Evolutionary conservation across 2,888 invertebrate genomes (phyloP), one percentile per base, ranked within the genome.

Genomic region (Cyaniris semiargus): DNA sequence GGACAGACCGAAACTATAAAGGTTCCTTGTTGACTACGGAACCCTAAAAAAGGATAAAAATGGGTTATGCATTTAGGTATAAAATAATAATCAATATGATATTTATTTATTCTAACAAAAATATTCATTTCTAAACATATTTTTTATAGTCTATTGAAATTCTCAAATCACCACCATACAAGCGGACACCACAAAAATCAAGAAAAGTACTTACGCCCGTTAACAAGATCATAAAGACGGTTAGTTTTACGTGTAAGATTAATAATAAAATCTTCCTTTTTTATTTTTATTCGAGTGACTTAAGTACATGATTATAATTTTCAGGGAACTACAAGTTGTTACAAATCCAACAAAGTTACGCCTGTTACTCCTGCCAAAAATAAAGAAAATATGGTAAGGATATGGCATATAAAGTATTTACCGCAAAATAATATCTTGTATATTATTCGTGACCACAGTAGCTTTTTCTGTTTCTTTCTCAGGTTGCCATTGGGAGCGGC

Each of bases 401-500:
- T 3, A 0, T 23, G 8, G n/a, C n/a, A n/a, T n/a, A n/a, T n/a
- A 60, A 23, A 60, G 3, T 60, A 23, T 60, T 8, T 8, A 58
- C 10, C 58, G 21, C 58, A 21, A 58, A 58, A 21, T 58, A 58
- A 58, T 58, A 58, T 58, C n/a, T 18, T 18, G 1, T 18, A 18
- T 18, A 53, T 18, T 53, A 18, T 53, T 53, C 15, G 53, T 53
- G 5, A 13, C 53, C 18, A 18, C 27, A 15, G 44, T 13, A 44
- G 44, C 44, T n/a, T n/a, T n/a, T n/a, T n/a, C n/a, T n/a, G n/a
- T n/a, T n/a, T n/a, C n/a, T n/a, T n/a, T n/a, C n/a, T n/a, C 79
- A 88, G 88, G 81, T 88, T 1, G 81, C 86, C 3, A 85, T 88
- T 75, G 89, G 89, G 21, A 82, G 85, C 0, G 89, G 88, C 0